Base-by-base conservation (phyloP, 2,797 vertebrate genomes). In the Pseudomugil gertrudae region DNA sequence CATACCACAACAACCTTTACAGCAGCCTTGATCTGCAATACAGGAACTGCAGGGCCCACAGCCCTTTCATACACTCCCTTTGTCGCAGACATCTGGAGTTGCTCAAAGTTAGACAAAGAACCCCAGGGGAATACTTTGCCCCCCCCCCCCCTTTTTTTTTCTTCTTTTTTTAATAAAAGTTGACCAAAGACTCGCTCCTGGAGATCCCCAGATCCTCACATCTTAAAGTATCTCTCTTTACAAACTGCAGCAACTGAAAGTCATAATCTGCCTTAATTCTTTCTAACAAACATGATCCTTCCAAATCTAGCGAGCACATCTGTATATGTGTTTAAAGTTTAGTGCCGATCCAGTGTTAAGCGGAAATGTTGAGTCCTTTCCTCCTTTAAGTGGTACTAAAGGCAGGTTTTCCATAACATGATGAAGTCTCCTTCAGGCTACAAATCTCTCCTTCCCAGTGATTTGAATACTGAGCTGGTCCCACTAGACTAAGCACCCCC, bases 11-110 rank as follows among this genome's bases (percentile, higher is more conserved):
- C 72, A 83, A 74, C 76, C 83, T 78, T 87, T 81, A 88, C 72
- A 60, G 74, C 69, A 66, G 72, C 80, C 84, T 88, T 89, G 76
- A 89, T 87, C 73, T 89, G 45, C 66, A 57, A 26, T 66, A 63
- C 72, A 72, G 78, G 78, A 84, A 75, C 82, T 62, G 58, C 70
- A 50, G 79, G 61, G 67, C 69, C 80, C 72, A 76, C 73, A 65
- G 61, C 66, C 69, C 76, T 84, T 74, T 80, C 56, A 81, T 81
- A 65, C 79, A 70, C 71, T 38, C 59, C 59, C 65, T 80, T 74
- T 76, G 80, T 90, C 83, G 82, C 66, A 81, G 76, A 90, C 89
- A 92, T 93, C 90, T 92, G 91, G 86, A 87, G 59, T 61, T 85
- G 83, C 64, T 90, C 79, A 84, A 35, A 67, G 63, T 77, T 58